phyloP scores from a whole-genome alignment of 1,140 invertebrate species.

The Pollicipes pollicipes region DNA sequence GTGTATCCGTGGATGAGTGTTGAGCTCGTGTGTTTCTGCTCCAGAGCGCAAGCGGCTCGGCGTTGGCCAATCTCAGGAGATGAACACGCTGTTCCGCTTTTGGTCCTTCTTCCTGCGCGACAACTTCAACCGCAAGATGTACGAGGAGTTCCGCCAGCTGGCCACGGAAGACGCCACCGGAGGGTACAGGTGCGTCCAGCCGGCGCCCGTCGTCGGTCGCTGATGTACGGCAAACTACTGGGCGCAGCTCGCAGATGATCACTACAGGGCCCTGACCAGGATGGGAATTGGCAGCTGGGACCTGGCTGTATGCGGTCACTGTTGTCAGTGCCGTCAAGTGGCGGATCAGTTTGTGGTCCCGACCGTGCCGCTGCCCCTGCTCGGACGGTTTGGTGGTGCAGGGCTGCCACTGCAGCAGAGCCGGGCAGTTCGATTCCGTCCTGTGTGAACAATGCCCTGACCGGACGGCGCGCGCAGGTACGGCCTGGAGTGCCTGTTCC shows the following conservation, averaged over 20 bases:
- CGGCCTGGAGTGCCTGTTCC: slow-evolving; percentile 85
- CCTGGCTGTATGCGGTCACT: background rate
- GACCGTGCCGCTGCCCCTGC: too few species aligned
- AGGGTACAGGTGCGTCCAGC: slow-evolving; percentile 76
- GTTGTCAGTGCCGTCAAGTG: slow-evolving; percentile 3
- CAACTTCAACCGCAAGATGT: slow-evolving; percentile 97
- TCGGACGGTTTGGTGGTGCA: too few species aligned
- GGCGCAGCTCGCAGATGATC: too few species aligned
- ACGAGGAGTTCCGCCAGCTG: slow-evolving; percentile 77
- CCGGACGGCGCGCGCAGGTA: too few species aligned
- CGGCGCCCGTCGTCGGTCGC: background rate
- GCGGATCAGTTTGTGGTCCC: too few species aligned
- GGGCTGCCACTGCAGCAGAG: too few species aligned
- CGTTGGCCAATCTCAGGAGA: slow-evolving; percentile 81
- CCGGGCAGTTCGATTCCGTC: too few species aligned
- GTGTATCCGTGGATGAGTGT: too few species aligned
- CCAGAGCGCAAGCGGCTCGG: slow-evolving; percentile 75
- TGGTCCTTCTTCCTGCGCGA: slow-evolving; percentile 99
- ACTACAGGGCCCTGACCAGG: too few species aligned
- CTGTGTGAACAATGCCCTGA: too few species aligned
- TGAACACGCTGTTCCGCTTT: slow-evolving; percentile 95
- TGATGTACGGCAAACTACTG: too few species aligned
- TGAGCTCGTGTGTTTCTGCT: too few species aligned
- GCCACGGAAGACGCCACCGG: slow-evolving; percentile 79
- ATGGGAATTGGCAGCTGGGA: background rate